These are phyloP conservation scores for Sebastes trivittatus DNA, from an alignment of 2,797 vertebrate genomes.

Conservation along the genomic window DNA sequence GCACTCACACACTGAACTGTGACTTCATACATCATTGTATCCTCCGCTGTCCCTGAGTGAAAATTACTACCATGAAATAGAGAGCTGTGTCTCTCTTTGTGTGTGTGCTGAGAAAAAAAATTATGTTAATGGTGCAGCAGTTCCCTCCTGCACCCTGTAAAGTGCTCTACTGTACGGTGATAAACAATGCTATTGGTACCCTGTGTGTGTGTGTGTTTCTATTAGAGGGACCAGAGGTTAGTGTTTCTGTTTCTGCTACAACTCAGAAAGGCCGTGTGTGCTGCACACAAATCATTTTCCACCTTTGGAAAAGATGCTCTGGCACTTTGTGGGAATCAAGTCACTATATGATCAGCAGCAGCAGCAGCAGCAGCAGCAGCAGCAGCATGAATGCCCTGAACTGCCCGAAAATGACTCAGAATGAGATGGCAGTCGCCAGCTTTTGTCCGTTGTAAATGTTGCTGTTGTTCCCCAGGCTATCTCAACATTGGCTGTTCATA, in stretches of 20 bases:
- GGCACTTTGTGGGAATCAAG: neutral
- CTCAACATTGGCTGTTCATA: neutral
- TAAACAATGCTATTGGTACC: neutral
- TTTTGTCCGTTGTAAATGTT: neutral
- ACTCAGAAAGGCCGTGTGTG: neutral
- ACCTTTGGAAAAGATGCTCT: neutral
- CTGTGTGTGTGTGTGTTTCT: neutral
- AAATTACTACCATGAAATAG: slow-evolving; percentile 20
- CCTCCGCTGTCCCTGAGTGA: slow-evolving; percentile 22
- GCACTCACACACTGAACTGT: neutral
- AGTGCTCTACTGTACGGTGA: neutral
- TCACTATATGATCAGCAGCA: neutral
- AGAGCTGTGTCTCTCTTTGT: neutral
- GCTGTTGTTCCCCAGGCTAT: neutral
- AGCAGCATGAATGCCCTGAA: neutral
- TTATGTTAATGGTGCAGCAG: neutral
- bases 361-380: neutral
- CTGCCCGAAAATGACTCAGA: neutral
- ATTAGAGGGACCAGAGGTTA: neutral
- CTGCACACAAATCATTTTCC: neutral
- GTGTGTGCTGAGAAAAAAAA: neutral
- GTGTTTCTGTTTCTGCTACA: neutral
- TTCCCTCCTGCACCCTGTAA: neutral
- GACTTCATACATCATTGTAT: slow-evolving; percentile 26
- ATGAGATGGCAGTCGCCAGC: neutral